A percentile compares a stretch with the other conserved stretches of the same genome.
These are phyloP conservation scores for Coregonus suidteri DNA, from an alignment of 2,797 vertebrate species.

Conservation along the genomic window DNA sequence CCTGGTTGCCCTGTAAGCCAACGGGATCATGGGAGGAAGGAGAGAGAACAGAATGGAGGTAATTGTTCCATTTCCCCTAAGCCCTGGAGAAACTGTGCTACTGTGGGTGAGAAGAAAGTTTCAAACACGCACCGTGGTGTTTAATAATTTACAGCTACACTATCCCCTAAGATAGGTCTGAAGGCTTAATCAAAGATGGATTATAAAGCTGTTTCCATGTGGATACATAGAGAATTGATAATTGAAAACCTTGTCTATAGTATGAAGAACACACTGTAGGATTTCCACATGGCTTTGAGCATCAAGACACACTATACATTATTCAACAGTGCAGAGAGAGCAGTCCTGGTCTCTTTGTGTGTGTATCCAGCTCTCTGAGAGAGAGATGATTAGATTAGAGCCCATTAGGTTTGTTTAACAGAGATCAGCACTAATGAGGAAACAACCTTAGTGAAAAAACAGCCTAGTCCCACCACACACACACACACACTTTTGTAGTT, in stretches of 20 bases:
- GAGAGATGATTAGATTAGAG: constrained; percentile 63
- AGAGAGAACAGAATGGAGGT: constrained; percentile 32
- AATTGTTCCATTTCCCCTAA: no score
- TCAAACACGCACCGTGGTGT: constrained; percentile 46
- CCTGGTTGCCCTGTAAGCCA: constrained; percentile 27
- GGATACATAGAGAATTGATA: constrained; percentile 67
- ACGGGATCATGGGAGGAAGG: constrained; percentile 23
- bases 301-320: constrained; percentile 58
- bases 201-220: constrained; percentile 67
- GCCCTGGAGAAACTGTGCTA: no score
- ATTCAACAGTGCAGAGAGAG: constrained; percentile 56
- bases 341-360: constrained; percentile 20
- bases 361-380: constrained; percentile 36
- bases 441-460: constrained; percentile 54
- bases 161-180: constrained; percentile 59
- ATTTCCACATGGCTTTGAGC: constrained; percentile 53
- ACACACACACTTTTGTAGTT: no score
- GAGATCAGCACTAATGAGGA: constrained; percentile 60
- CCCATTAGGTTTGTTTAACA: constrained; percentile 54
- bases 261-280: constrained; percentile 62
- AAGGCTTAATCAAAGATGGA: constrained; percentile 64
- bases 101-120: background rate
- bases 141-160: constrained; percentile 68
- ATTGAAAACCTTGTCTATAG: constrained; percentile 64
- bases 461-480: background rate